Conservation (phyloP, 2,888 invertebrate species). For the Zygothrica quintamaculata region DNA sequence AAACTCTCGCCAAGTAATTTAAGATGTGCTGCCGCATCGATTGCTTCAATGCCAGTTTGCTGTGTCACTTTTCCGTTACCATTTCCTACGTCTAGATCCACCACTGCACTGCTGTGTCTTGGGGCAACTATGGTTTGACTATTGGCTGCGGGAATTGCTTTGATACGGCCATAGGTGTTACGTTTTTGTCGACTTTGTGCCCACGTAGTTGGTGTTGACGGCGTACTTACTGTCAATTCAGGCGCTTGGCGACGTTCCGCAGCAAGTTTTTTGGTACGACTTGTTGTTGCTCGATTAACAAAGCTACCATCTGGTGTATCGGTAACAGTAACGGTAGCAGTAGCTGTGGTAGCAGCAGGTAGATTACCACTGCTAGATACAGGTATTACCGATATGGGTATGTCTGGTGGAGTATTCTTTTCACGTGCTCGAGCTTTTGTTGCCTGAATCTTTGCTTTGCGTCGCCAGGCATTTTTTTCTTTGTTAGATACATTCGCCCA, state of each 20-base stretch:
- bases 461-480: constrained; percentile 90
- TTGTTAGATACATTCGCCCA: constrained; percentile 92
- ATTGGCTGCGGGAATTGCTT: constrained; percentile 15
- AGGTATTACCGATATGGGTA: not conserved
- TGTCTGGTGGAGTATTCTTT: constrained; percentile 23
- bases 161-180: constrained; percentile 17
- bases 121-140: constrained; percentile 38
- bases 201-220: constrained; percentile 34
- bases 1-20: constrained; percentile 96
- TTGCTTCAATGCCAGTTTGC: constrained; percentile 89
- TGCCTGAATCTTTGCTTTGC: constrained; percentile 88
- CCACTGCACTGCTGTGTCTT: not conserved
- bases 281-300: constrained; percentile 81
- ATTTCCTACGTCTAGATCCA: constrained; percentile 25
- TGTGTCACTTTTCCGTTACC: constrained; percentile 18
- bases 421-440: constrained; percentile 68
- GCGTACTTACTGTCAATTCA: constrained; percentile 3
- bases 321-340: no score
- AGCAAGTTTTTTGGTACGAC: constrained; percentile 80
- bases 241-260: constrained; percentile 64
- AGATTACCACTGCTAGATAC: constrained; percentile 35
- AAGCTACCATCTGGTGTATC: constrained; percentile 41
- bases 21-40: constrained; percentile 96
- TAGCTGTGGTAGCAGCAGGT: no score
- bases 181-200: constrained; percentile 46